Evolutionary conservation across 1,140 invertebrate species (phyloP).

Genomic region (Bradynema listronoti): DNA sequence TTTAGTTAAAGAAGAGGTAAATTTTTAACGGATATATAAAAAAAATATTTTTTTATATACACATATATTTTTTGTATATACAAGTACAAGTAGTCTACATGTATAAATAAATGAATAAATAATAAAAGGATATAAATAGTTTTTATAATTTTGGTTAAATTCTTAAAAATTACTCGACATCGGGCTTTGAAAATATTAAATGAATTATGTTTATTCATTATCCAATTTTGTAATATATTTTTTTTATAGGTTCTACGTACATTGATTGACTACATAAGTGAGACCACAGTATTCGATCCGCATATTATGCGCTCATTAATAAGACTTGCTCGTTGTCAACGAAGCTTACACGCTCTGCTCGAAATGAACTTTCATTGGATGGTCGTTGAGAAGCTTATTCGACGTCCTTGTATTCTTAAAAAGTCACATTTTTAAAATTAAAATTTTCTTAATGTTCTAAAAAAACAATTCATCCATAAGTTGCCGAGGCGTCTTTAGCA

Average conservation of each 20-base stretch:
- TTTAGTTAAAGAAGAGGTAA: slow-evolving; percentile 18
- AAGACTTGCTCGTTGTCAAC: slow-evolving; percentile 12
- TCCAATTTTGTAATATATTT: neutral
- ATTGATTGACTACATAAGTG: slow-evolving; percentile 18
- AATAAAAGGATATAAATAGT: too few species aligned
- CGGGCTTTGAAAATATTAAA: too few species aligned
- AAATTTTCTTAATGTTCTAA: slow-evolving; percentile 8
- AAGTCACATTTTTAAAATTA: neutral
- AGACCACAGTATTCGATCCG: slow-evolving; percentile 18
- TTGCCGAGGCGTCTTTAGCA: too few species aligned
- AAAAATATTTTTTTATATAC: too few species aligned
- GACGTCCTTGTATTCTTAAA: slow-evolving; percentile 12
- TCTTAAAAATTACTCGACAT: too few species aligned
- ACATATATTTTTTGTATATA: neutral
- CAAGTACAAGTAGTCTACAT: neutral
- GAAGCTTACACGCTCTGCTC: slow-evolving; percentile 17
- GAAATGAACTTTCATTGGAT: slow-evolving; percentile 24
- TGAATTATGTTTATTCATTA: neutral
- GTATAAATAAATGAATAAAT: neutral
- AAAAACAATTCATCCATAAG: neutral
- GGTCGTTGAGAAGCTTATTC: slow-evolving; percentile 12
- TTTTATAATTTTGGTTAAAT: too few species aligned
- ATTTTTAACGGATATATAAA: too few species aligned
- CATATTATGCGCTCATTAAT: slow-evolving; percentile 6
- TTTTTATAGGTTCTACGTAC: slow-evolving; percentile 6